These are phyloP conservation scores for Drosophila sucinea DNA, from an alignment of 1,140 invertebrate species.

Conservation along the genomic window DNA sequence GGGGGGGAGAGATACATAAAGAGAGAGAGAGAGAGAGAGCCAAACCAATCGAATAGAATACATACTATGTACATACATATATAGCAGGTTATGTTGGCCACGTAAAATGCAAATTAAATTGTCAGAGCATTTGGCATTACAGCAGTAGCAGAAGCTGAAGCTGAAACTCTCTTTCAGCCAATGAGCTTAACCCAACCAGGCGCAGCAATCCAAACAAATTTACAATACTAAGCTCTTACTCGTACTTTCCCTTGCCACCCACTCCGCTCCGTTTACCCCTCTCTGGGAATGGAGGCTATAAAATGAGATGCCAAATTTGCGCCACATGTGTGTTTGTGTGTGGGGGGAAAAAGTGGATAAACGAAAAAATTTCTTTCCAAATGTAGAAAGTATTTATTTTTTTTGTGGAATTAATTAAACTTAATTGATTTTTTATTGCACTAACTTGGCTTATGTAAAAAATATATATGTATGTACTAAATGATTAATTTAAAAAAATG, in stretches of 20 bases:
- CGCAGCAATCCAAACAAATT: constrained; percentile 50
- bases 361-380: constrained; percentile 31
- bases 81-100: constrained; percentile 19
- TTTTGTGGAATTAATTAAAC: constrained; percentile 72
- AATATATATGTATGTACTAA: constrained; percentile 32
- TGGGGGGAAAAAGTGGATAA: constrained; percentile 28
- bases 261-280: not conserved
- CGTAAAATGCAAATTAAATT: constrained; percentile 69
- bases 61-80: constrained; percentile 2
- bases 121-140: constrained; percentile 67
- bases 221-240: constrained; percentile 64
- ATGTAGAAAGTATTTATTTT: constrained; percentile 24
- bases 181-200: constrained; percentile 59
- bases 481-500: constrained; percentile 19
- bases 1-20: not conserved
- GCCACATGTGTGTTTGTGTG: constrained; percentile 31
- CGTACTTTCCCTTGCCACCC: not conserved
- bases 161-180: constrained; percentile 50
- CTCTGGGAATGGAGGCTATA: not conserved
- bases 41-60: constrained; percentile 49
- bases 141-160: not conserved
- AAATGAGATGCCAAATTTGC: constrained; percentile 28
- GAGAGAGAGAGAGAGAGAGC: constrained; percentile 9
- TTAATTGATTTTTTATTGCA: constrained; percentile 71
- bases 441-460: constrained; percentile 31